Evolutionary conservation across 2,797 vertebrate species (phyloP).

Genomic region (Pseudomugil gertrudae): DNA sequence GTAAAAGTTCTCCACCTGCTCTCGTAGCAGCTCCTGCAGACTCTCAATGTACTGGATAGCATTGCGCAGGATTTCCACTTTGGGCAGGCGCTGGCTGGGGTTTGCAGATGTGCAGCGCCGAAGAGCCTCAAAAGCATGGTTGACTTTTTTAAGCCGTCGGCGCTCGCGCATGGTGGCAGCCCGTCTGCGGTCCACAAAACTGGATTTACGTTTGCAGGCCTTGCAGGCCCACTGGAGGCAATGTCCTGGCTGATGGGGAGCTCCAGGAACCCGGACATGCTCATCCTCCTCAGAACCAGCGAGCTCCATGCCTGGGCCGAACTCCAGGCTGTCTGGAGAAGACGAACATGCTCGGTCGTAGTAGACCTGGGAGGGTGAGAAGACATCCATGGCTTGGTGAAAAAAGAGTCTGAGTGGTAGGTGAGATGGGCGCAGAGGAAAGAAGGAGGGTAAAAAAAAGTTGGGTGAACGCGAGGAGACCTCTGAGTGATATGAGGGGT

Average conservation of each 20-base stretch:
- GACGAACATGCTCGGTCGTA: conserved; percentile 89
- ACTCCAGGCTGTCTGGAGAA: conserved; percentile 88
- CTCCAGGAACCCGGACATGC: conserved; percentile 88
- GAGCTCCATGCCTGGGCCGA: conserved; percentile 80
- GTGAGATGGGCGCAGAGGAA: conserved; percentile 34
- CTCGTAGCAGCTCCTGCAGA: conserved; percentile 92
- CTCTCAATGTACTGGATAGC: conserved; percentile 98
- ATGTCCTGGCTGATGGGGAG: conserved; percentile 91
- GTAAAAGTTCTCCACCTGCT: conserved; percentile 95
- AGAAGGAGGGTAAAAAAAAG: conserved; percentile 33
- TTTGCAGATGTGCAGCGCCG: conserved; percentile 93
- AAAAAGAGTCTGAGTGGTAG: conserved; percentile 21
- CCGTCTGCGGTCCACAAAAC: conserved; percentile 90
- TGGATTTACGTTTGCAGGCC: conserved; percentile 95
- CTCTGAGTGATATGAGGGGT: conserved; percentile 84
- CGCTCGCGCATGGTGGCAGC: conserved; percentile 98
- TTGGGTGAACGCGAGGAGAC: conserved; percentile 64
- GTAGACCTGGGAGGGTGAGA: conserved; percentile 91
- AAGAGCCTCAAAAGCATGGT: conserved; percentile 95
- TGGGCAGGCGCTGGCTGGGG: conserved; percentile 94
- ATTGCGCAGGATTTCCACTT: conserved; percentile 97
- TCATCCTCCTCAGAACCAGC: conserved; percentile 89
- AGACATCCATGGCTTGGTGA: conserved; percentile 85
- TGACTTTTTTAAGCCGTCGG: conserved; percentile 95
- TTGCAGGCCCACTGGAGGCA: conserved; percentile 99